Percentiles rank a stretch among this genome's conserved stretches.
Evolutionary conservation across 2,113 vertebrate genomes (phyloP).

Genomic region (Brachirus orientalis): DNA sequence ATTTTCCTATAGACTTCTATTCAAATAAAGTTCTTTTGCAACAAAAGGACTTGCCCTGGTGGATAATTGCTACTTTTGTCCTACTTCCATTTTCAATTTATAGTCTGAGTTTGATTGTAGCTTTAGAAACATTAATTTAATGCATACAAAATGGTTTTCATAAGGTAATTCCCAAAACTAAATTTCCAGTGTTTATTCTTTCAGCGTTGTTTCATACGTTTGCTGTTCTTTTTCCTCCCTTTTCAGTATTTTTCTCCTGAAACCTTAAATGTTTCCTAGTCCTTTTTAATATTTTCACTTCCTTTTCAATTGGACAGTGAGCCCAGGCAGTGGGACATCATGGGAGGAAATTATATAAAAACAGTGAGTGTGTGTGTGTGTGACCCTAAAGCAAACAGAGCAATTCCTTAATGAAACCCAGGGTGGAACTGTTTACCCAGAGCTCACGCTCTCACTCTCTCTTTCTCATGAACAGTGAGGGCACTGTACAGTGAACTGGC

Average conservation of each 20-base stretch:
- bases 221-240: background rate
- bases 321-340: constrained; percentile 21
- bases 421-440: constrained; percentile 74
- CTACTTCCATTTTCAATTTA: no score
- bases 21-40: no score
- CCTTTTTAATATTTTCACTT: constrained; percentile 24
- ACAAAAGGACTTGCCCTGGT: no score
- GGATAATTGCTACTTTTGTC: no score
- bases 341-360: constrained; percentile 50
- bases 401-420: constrained; percentile 71
- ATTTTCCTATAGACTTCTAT: no score
- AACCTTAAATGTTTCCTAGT: background rate
- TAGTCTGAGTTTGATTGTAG: no score
- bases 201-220: background rate
- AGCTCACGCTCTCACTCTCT: constrained; percentile 24
- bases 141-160: no score
- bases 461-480: constrained; percentile 58
- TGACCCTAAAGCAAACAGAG: constrained; percentile 59
- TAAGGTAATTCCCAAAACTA: no score
- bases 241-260: background rate
- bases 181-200: no score
- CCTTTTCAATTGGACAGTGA: constrained; percentile 34
- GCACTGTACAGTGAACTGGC: constrained; percentile 61
- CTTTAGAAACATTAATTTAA: no score
- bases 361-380: constrained; percentile 45